phyloP scores from a whole-genome alignment of 2,113 vertebrate species.

The Panthera uncia region DNA sequence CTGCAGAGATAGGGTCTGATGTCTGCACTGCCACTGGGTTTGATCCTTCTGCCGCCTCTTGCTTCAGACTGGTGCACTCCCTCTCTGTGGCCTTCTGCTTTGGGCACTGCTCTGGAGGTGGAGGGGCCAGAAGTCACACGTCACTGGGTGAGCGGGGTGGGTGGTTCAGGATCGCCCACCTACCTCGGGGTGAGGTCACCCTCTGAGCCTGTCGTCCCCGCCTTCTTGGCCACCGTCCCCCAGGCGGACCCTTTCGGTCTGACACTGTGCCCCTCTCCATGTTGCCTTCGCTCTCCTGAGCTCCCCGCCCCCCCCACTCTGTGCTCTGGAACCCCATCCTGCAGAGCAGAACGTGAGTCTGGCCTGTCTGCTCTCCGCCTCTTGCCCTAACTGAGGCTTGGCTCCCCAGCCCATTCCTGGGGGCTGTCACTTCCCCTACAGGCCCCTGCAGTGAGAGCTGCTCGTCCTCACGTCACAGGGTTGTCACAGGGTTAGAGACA shows the following conservation, averaged over 20 bases:
- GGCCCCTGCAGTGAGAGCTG: neutral
- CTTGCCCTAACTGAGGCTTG: neutral
- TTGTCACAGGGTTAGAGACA: neutral
- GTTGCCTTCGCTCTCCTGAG: neutral
- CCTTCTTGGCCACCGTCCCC: neutral
- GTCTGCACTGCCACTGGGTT: neutral
- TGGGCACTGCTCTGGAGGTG: neutral
- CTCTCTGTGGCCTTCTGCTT: neutral
- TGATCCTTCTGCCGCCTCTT: neutral
- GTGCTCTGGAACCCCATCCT: neutral
- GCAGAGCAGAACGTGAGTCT: neutral
- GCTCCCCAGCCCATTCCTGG: fast-evolving
- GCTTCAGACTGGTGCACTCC: neutral
- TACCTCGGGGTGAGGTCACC: neutral
- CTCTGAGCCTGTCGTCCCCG: neutral
- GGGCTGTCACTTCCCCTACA: neutral
- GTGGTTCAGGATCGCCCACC: neutral
- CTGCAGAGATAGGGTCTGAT: neutral
- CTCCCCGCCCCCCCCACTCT: too few relatives aligned
- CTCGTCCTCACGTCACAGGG: too few relatives aligned
- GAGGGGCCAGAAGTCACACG: neutral
- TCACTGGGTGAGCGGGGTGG: neutral
- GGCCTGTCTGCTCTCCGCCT: neutral
- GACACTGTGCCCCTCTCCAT: neutral
- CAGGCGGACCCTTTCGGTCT: too few relatives aligned